Evolutionary conservation across 2,888 invertebrate species (phyloP), one percentile per base, ranked within the genome.

Genomic region (Nipponacmea schrenckii): DNA sequence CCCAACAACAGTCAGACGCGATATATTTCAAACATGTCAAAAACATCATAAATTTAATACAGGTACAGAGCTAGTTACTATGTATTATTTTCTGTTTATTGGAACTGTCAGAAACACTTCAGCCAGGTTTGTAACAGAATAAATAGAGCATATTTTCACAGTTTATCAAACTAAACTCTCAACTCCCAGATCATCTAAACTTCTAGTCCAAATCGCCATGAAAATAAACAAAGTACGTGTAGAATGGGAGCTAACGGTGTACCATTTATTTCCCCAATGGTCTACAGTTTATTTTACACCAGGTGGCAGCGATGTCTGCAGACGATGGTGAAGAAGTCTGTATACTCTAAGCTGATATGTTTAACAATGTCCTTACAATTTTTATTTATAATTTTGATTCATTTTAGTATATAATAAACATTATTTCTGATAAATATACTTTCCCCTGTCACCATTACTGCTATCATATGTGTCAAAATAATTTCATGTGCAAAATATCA

Each of bases 101-200:
- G 20, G 24, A 56, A 14, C 56, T 56, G 56, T 56, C 56, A 56
- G 14, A 56, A 56, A 24, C 24, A 56, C 56, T 56, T 56, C 56
- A 56, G 24, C 56, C 39, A 56, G 56, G 56, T 56, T 24, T 56
- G 24, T 24, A 62, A 44, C 64, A 31, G 66, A 68, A 64, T 72
- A 74, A 74, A 74, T 70, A 74, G 65, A 67, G 67, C 64, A 62
- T 74, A 72, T 74, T 74, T 74, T 72, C 70, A 74, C 72, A 74
- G 72, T 72, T 74, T 70, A 68, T 56, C 56, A 56, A 56, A 24
- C 56, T 56, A 56, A 56, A 56, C 56, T 56, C 56, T 39, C 24
- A 24, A 24, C 56, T 56, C 24, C 20, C 56, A 56, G 56, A 56
- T 24, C 20, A 24, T 24, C 56, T 56, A 24, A 56, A 56, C 20